phyloP scores from a whole-genome alignment of 1,140 invertebrate genomes.

The Calephelis nemesis region DNA sequence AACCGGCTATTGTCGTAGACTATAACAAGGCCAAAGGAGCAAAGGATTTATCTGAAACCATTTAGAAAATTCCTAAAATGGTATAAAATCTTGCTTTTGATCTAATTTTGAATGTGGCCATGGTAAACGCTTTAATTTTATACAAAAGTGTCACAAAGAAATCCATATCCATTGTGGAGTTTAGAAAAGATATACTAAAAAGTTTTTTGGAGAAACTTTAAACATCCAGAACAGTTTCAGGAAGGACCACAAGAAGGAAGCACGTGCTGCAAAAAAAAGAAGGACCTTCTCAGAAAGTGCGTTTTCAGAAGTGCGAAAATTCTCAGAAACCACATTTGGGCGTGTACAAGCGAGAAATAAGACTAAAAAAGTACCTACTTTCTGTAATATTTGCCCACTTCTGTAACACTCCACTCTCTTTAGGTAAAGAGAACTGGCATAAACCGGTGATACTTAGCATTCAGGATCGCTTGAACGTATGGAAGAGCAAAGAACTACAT shows the following conservation, averaged over 20 bases:
- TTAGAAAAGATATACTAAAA: conserved; percentile 34
- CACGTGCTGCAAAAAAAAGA: conserved; percentile 36
- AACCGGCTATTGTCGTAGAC: conserved; percentile 13
- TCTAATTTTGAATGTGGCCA: conserved; percentile 43
- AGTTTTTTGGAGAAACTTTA: conserved; percentile 26
- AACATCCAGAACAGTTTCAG: conserved; percentile 24
- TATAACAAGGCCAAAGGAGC: conserved; percentile 39
- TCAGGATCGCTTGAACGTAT: no score
- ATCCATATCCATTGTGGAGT: conserved; percentile 24
- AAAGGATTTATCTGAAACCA: conserved; percentile 51
- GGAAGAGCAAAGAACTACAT: no score
- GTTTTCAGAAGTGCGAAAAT: no score
- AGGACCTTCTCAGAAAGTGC: conserved; percentile 29
- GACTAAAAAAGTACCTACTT: conserved; percentile 39
- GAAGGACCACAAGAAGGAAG: conserved; percentile 35
- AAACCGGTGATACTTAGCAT: no score
- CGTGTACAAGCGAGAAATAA: conserved; percentile 38
- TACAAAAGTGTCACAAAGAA: conserved; percentile 29
- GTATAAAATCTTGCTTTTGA: conserved; percentile 57
- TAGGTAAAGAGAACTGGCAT: no score
- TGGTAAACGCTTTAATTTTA: conserved; percentile 46
- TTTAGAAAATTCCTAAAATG: conserved; percentile 56
- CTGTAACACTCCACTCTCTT: no score
- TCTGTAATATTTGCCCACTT: conserved; percentile 26
- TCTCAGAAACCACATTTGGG: conserved; percentile 26